Conservation (phyloP, 2,797 vertebrate species). For the Ataeniobius toweri region DNA sequence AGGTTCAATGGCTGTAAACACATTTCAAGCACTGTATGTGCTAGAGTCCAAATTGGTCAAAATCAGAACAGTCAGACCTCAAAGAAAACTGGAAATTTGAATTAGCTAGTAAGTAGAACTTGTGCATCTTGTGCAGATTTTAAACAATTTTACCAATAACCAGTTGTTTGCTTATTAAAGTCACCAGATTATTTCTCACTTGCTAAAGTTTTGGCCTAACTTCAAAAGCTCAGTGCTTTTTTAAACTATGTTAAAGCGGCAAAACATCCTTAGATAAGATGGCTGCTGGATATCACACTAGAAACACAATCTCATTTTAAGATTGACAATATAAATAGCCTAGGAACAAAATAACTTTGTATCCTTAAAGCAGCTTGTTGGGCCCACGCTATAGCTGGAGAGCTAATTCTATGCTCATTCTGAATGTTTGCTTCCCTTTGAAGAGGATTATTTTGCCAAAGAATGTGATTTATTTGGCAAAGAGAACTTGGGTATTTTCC, state of each 20-base stretch:
- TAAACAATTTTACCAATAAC: neutral
- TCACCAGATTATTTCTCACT: neutral
- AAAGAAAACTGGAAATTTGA: neutral
- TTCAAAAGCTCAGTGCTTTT: neutral
- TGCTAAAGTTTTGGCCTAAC: neutral
- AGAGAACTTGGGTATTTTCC: neutral
- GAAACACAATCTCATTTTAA: neutral
- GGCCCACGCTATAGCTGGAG: neutral
- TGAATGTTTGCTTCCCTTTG: neutral
- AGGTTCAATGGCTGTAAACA: neutral
- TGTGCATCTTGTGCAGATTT: neutral
- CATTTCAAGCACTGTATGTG: neutral
- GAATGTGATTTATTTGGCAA: slow-evolving; percentile 9
- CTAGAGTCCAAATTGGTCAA: neutral
- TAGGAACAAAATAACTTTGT: neutral
- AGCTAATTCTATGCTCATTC: neutral
- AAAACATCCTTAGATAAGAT: neutral
- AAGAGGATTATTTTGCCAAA: neutral
- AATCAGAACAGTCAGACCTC: neutral
- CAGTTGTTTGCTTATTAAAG: neutral
- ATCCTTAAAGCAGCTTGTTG: neutral
- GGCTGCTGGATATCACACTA: no score
- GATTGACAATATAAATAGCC: neutral
- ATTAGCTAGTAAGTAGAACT: neutral
- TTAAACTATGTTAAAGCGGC: neutral